Conservation (phyloP, 2,797 vertebrate genomes). For the Sebastes cheni region DNA sequence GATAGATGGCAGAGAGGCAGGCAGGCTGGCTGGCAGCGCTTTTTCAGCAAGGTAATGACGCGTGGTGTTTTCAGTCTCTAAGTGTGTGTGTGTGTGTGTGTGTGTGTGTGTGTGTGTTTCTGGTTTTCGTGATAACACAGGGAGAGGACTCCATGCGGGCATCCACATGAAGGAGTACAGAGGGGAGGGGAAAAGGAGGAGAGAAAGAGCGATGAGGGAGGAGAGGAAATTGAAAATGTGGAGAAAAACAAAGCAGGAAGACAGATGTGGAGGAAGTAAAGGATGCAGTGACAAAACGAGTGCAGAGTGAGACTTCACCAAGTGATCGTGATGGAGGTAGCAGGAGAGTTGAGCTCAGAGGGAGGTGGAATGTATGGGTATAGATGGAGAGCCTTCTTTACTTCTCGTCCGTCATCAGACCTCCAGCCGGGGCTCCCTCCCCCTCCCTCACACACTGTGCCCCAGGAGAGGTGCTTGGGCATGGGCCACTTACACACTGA, state of each 20-base stretch:
- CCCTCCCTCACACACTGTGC: slow-evolving; percentile 11
- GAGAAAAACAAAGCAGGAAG: slow-evolving; percentile 13
- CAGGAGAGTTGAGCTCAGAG: slow-evolving; percentile 18
- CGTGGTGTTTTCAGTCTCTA: slow-evolving; percentile 53
- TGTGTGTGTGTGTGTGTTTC: not conserved
- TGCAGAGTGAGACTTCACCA: slow-evolving; percentile 2
- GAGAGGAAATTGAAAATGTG: slow-evolving; percentile 5
- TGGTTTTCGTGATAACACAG: slow-evolving; percentile 28
- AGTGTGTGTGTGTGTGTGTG: not conserved
- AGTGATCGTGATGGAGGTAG: slow-evolving; percentile 22
- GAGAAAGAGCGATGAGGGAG: slow-evolving; percentile 8
- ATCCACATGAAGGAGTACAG: not conserved
- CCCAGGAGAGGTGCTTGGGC: slow-evolving; percentile 36
- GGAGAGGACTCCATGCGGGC: not conserved
- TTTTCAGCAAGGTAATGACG: slow-evolving; percentile 72
- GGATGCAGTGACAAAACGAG: slow-evolving; percentile 1
- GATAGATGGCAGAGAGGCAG: slow-evolving; percentile 34
- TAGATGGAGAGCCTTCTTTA: slow-evolving; percentile 21
- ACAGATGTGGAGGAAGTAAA: slow-evolving; percentile 9
- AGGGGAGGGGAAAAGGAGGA: too few relatives aligned
- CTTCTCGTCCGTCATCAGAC: slow-evolving; percentile 39
- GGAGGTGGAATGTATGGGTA: slow-evolving; percentile 1
- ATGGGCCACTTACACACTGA: slow-evolving; percentile 47
- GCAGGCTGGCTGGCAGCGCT: slow-evolving; percentile 20
- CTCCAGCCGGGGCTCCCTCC: slow-evolving; percentile 15